These are phyloP conservation scores for Gadus chalcogrammus DNA, from an alignment of 2,113 vertebrate genomes.

Conservation along the genomic window DNA sequence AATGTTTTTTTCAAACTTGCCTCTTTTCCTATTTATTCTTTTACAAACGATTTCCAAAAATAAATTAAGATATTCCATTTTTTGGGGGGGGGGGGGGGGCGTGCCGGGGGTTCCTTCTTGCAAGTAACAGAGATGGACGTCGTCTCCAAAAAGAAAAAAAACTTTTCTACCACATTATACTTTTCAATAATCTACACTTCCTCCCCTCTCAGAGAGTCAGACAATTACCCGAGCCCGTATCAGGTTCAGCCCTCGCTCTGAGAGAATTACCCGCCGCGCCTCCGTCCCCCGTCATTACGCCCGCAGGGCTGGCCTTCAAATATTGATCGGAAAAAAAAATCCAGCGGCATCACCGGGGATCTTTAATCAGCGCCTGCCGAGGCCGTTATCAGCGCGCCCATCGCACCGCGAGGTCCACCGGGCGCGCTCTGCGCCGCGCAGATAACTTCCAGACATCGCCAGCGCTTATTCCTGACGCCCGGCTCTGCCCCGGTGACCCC, in stretches of 20 bases:
- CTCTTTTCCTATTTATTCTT: slow-evolving; percentile 1
- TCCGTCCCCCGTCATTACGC: slow-evolving; percentile 56
- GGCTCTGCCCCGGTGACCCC: slow-evolving; percentile 71
- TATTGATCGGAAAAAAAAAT: slow-evolving; percentile 62
- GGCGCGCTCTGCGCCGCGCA: slow-evolving; percentile 66
- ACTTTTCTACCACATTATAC: no score
- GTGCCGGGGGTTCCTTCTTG: no score
- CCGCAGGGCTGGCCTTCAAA: slow-evolving; percentile 68
- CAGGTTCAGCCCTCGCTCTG: slow-evolving; percentile 24
- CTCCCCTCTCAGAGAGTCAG: slow-evolving; percentile 41
- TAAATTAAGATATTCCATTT: no score
- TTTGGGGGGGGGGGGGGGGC: no score
- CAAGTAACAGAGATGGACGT: no score
- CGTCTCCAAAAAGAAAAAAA: no score
- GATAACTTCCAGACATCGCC: slow-evolving; percentile 71
- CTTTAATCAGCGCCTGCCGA: slow-evolving; percentile 56
- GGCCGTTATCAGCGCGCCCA: slow-evolving; percentile 61
- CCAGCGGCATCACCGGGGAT: slow-evolving; percentile 62
- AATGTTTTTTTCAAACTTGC: no score
- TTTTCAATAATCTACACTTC: no score
- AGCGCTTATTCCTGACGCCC: slow-evolving; percentile 48
- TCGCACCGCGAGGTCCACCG: slow-evolving; percentile 66
- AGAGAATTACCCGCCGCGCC: slow-evolving; percentile 26
- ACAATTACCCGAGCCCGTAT: slow-evolving; percentile 25
- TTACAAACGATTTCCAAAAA: slow-evolving; percentile 4